phyloP scores from a whole-genome alignment of 2,113 vertebrate genomes.

The Rhizomys pruinosus region DNA sequence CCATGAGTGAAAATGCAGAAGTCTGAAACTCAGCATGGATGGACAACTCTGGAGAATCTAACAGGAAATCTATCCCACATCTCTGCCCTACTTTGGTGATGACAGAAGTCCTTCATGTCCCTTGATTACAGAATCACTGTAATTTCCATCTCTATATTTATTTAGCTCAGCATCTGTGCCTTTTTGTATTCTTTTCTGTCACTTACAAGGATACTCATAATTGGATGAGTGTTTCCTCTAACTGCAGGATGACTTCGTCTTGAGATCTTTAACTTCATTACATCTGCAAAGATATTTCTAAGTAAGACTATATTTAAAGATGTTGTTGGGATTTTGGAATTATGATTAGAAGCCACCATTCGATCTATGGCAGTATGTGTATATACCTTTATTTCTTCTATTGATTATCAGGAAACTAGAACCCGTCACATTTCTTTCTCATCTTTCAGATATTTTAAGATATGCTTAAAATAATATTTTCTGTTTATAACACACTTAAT shows the following conservation, averaged over 20 bases:
- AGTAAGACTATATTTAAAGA: background rate
- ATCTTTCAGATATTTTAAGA: conserved; percentile 3
- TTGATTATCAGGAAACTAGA: background rate
- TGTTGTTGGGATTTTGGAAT: background rate
- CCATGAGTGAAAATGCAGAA: background rate
- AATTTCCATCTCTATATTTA: background rate
- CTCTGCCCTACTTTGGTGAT: background rate
- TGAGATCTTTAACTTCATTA: background rate
- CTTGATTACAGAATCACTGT: background rate
- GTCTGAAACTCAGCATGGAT: background rate
- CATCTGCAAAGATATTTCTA: background rate
- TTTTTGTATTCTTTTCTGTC: background rate
- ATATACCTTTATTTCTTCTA: background rate
- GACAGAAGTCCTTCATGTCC: background rate
- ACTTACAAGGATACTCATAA: background rate
- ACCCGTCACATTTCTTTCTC: background rate
- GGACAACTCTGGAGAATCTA: too few species aligned
- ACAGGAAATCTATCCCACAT: background rate
- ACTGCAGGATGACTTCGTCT: background rate
- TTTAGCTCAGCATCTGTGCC: background rate
- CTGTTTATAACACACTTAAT: background rate
- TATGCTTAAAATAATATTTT: background rate
- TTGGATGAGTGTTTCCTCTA: background rate
- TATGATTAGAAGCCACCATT: background rate
- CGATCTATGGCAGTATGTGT: background rate